Percentiles rank a stretch among this genome's conserved stretches.
Conservation (phyloP, 1,140 invertebrate genomes). For the Wiebesia pumilae region DNA sequence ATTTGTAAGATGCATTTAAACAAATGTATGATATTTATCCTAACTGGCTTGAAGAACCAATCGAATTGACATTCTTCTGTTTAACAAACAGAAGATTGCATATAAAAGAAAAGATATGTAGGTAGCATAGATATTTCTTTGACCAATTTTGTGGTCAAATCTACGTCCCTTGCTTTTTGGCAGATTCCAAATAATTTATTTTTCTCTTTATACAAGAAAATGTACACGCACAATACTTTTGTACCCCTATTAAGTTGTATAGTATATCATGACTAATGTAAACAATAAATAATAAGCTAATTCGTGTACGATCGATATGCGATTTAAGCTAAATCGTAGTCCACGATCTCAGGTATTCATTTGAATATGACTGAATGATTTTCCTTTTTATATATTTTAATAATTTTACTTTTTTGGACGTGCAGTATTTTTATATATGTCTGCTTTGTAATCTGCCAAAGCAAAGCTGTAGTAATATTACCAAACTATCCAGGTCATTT, state of each 20-base stretch:
- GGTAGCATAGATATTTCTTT: not conserved
- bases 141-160: slow-evolving; percentile 28
- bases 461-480: slow-evolving; percentile 61
- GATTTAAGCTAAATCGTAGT: slow-evolving; percentile 18
- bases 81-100: not conserved
- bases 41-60: slow-evolving; percentile 25
- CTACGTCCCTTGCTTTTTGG: slow-evolving; percentile 12
- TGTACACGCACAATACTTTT: slow-evolving; percentile 15
- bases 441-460: slow-evolving; percentile 45
- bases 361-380: not conserved
- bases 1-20: not conserved
- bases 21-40: not conserved
- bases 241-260: not conserved
- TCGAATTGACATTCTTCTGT: not conserved
- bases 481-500: slow-evolving; percentile 70
- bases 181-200: slow-evolving; percentile 32
- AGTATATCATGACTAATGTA: not conserved
- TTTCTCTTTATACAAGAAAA: not conserved
- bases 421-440: not conserved
- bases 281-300: slow-evolving; percentile 6
- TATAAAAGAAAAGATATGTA: slow-evolving; percentile 8
- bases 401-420: not conserved
- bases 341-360: not conserved
- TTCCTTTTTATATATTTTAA: not conserved
- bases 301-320: not conserved